These are phyloP conservation scores for Cryptoleucopteryx plumbea DNA, from an alignment of 2,113 vertebrate species.

Conservation along the genomic window DNA sequence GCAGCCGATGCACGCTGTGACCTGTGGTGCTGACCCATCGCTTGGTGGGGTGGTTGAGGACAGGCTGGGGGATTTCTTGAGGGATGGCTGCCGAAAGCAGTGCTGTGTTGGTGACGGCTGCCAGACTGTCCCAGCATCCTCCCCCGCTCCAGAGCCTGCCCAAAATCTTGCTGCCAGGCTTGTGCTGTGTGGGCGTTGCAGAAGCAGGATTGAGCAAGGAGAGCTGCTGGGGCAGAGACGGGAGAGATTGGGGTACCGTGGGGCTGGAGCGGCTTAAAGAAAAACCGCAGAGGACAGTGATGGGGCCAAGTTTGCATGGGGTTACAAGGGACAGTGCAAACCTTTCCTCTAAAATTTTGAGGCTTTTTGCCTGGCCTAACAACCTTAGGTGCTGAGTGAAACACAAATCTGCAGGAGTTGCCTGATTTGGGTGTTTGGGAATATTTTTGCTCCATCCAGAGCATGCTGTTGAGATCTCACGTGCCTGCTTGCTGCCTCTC, in stretches of 20 bases:
- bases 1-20: not conserved
- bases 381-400: not conserved
- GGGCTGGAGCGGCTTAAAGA: not conserved
- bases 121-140: constrained; percentile 20
- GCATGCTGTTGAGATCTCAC: not conserved
- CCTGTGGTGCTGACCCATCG: not conserved
- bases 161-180: not conserved
- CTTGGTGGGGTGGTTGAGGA: not conserved
- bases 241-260: not conserved
- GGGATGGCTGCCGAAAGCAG: not conserved
- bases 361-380: not conserved
- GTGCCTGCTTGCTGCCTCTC: not conserved
- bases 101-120: not conserved
- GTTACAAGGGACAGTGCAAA: not conserved
- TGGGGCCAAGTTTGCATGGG: not conserved
- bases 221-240: not conserved
- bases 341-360: not conserved
- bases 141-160: not conserved
- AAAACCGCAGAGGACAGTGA: not conserved
- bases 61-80: not conserved
- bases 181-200: not conserved
- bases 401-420: not conserved
- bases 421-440: not conserved
- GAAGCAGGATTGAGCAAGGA: not conserved
- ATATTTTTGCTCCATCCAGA: not conserved